These are phyloP conservation scores for Melanostoma mellinum DNA, from an alignment of 2,888 invertebrate genomes.

Conservation along the genomic window DNA sequence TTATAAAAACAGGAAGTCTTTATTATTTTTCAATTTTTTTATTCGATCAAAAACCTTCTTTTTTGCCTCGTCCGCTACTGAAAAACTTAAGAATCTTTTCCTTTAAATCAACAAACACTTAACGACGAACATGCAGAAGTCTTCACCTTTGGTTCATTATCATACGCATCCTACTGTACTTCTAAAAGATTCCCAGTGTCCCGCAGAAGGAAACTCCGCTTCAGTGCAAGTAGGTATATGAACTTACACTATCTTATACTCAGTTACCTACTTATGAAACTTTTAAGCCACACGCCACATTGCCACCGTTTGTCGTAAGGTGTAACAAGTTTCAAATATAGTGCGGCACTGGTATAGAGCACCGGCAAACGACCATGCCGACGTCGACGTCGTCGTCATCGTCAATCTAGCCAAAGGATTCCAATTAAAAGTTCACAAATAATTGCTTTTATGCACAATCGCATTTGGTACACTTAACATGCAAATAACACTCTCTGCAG, in stretches of 20 bases:
- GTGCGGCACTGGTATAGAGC: neutral
- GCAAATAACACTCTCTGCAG: constrained; percentile 59
- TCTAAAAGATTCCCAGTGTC: no score
- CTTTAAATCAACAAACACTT: no score
- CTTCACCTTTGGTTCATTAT: no score
- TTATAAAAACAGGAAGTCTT: no score
- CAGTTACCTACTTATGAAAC: constrained; percentile 68
- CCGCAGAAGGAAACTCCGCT: no score
- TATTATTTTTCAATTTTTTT: no score
- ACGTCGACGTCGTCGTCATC: neutral
- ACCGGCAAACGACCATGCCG: neutral
- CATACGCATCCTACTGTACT: no score
- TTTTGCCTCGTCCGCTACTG: no score
- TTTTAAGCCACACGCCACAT: constrained; percentile 36
- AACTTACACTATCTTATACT: constrained; percentile 59
- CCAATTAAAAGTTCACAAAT: constrained; percentile 72
- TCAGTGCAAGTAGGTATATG: constrained; percentile 2
- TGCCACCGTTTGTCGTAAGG: neutral
- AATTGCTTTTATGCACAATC: constrained; percentile 72
- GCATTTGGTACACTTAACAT: constrained; percentile 59
- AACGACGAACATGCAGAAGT: no score
- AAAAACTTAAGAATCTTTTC: no score
- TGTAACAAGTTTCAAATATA: neutral
- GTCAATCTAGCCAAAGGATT: constrained; percentile 48
- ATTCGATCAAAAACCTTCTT: no score